phyloP scores from a whole-genome alignment of 1,140 invertebrate genomes.

The Magallana ariakensis region DNA sequence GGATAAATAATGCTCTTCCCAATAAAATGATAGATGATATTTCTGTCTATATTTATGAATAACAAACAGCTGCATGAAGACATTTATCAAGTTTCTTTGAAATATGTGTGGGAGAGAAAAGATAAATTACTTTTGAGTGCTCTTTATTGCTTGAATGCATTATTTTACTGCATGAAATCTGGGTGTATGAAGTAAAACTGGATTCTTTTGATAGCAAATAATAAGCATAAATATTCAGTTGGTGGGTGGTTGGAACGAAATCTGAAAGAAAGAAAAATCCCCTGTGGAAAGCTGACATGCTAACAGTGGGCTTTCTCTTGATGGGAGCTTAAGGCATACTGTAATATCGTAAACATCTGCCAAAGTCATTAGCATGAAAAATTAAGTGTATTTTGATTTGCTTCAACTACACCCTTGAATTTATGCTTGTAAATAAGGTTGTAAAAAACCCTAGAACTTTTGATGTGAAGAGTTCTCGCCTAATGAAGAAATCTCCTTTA shows the following conservation, averaged over 20 bases:
- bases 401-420: not conserved
- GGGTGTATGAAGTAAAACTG: slow-evolving; percentile 6
- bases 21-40: not conserved
- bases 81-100: slow-evolving; percentile 16
- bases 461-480: not conserved
- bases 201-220: not conserved
- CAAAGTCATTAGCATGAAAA: slow-evolving; percentile 8
- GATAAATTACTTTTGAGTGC: slow-evolving; percentile 15
- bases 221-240: not conserved
- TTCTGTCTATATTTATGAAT: not conserved
- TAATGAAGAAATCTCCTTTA: not conserved
- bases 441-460: not conserved
- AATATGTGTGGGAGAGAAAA: slow-evolving; percentile 13
- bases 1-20: not conserved
- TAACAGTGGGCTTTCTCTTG: not conserved
- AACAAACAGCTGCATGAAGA: not conserved
- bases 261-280: not conserved
- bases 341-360: slow-evolving; percentile 22
- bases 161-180: not conserved
- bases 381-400: slow-evolving; percentile 30
- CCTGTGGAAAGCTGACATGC: not conserved
- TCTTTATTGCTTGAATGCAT: slow-evolving; percentile 1
- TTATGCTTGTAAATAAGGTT: slow-evolving; percentile 19
- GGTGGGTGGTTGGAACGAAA: not conserved
- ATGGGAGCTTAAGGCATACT: not conserved